Base-by-base conservation (phyloP, 1,140 invertebrate genomes). In the Drosophila kohkoa region DNA sequence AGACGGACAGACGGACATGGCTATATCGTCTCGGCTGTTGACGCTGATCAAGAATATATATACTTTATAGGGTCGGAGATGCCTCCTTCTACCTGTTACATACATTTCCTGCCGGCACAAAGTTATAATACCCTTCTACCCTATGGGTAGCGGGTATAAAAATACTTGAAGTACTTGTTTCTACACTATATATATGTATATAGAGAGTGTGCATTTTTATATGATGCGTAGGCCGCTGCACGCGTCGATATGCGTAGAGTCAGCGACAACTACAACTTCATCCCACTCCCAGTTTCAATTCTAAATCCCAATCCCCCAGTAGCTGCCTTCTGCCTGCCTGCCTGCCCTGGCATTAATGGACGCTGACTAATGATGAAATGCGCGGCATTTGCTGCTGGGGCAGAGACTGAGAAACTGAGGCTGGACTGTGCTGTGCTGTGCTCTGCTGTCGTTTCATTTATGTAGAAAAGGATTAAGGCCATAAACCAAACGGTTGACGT, bases 321-420 rank as follows among this genome's bases (percentile, higher is more conserved):
- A 54, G 57, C 60, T 64, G 76, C 77, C 20, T 25, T 4, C 20
- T 25, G 20, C 20, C 59, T 63, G 75, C 76, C 60, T 63, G 76
- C 77, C 74, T 79, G 83, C 60, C 75, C 76, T 70, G 83, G 85
- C 85, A 88, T 88, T 89, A 88, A 83, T 79, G 82, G 69, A 79
- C 76, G 83, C 85, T 88, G 83, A 88, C 83, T 88, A 88, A 88
- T 88, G 83, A 88, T 88, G 83, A 88, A 88, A 88, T 89, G 83
- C 83, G 81, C 87, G 83, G 83, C 83, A 88, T 89, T 87, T 75
- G 72, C 64, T 54, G 30, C 35, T 38, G 35, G 35, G 71, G 43
- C 52, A 52, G 57, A 62, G 62, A 59, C 65, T 79, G 66, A 66
- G 63, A 10, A 13, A 4, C 41, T 45, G 55, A 3, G 57, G 13